Evolutionary conservation across 2,888 invertebrate species (phyloP).

Genomic region (Drosophila robusta): DNA sequence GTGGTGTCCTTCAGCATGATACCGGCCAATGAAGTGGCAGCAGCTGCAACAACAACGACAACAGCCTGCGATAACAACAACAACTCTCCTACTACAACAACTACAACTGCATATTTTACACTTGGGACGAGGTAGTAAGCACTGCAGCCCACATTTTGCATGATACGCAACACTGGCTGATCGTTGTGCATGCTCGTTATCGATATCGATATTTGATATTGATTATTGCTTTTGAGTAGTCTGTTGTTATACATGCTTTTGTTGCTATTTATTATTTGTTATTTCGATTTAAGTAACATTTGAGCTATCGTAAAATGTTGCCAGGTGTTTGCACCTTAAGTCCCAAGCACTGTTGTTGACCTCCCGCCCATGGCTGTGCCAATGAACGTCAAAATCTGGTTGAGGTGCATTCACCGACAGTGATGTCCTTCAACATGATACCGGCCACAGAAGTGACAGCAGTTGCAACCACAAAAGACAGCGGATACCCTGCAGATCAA

Average conservation of each 20-base stretch:
- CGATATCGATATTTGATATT: slow-evolving; percentile 8
- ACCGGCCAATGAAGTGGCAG: slow-evolving; percentile 43
- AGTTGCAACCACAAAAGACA: slow-evolving; percentile 8
- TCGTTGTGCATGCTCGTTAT: slow-evolving; percentile 8
- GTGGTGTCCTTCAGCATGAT: slow-evolving; percentile 72
- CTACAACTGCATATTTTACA: slow-evolving; percentile 67
- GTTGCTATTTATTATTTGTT: background rate
- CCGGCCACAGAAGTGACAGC: slow-evolving; percentile 40
- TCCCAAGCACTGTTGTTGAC: no score
- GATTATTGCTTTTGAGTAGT: slow-evolving; percentile 3
- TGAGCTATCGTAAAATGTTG: no score
- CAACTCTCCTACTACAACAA: slow-evolving; percentile 38
- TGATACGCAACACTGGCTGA: slow-evolving; percentile 36
- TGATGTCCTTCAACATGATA: slow-evolving; percentile 70
- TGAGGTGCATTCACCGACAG: slow-evolving; percentile 83
- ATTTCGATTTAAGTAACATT: slow-evolving; percentile 1
- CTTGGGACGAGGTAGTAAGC: slow-evolving; percentile 77
- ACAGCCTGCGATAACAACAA: slow-evolving; percentile 37
- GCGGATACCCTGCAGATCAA: slow-evolving; percentile 14
- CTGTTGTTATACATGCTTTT: background rate
- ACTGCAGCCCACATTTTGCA: slow-evolving; percentile 32
- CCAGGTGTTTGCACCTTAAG: slow-evolving; percentile 54
- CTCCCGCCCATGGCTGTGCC: no score
- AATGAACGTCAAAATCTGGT: slow-evolving; percentile 65
- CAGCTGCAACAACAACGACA: slow-evolving; percentile 30